Conservation (phyloP, 2,113 vertebrate species). For the Gadus chalcogrammus region DNA sequence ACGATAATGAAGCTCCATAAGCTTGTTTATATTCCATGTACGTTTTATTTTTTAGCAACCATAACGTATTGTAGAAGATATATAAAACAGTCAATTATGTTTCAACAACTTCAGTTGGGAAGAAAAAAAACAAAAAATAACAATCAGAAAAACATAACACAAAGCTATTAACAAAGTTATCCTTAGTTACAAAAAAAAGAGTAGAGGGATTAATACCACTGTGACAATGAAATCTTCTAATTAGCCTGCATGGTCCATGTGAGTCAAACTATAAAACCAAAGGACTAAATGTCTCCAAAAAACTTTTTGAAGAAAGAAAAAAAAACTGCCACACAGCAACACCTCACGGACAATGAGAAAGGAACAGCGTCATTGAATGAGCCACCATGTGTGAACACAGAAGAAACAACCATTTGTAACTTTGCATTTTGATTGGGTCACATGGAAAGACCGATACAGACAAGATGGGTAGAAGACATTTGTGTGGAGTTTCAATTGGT, state of each 20-base stretch:
- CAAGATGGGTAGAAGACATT: no score
- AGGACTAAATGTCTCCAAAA: no score
- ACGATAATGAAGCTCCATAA: background rate
- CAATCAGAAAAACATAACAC: conserved; percentile 10
- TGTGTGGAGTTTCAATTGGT: no score
- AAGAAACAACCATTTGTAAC: no score
- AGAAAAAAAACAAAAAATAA: conserved; percentile 28
- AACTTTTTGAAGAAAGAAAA: no score
- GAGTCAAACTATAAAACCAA: conserved; percentile 17
- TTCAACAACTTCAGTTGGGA: conserved; percentile 40
- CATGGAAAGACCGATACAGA: no score
- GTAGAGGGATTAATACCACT: conserved; percentile 32
- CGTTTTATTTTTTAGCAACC: conserved; percentile 66
- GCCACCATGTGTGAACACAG: no score
- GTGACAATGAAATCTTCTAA: conserved; percentile 29
- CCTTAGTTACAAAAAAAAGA: conserved; percentile 45
- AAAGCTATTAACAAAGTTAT: conserved; percentile 53
- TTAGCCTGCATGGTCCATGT: conserved; percentile 35
- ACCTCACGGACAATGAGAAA: no score
- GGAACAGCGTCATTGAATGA: no score
- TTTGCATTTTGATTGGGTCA: no score
- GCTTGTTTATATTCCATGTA: conserved; percentile 31
- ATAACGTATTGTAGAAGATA: conserved; percentile 66
- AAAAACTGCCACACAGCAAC: no score
- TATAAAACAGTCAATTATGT: conserved; percentile 65